A percentile compares a stretch with the other conserved stretches of the same genome.
Evolutionary conservation across 2,113 vertebrate species (phyloP).

Genomic region (Ochotona curzoniae): DNA sequence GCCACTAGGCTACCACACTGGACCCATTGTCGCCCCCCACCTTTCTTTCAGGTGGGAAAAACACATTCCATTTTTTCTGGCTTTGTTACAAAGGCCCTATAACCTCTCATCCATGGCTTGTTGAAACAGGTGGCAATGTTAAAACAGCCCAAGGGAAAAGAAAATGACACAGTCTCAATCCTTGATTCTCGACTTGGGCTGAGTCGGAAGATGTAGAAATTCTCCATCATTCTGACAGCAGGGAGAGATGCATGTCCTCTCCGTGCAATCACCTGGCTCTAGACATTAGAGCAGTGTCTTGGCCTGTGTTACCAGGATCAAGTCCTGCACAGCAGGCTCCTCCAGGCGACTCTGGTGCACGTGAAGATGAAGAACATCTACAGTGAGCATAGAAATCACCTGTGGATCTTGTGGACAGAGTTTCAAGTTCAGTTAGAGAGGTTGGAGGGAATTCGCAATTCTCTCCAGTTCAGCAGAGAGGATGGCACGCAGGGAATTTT

Average conservation of each 20-base stretch:
- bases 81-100: slow-evolving; percentile 44
- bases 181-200: neutral
- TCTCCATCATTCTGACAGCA: neutral
- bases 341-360: neutral
- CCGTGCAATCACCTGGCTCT: neutral
- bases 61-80: slow-evolving; percentile 76
- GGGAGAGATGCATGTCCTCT: neutral
- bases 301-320: neutral
- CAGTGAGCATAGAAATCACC: neutral
- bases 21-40: too few relatives aligned
- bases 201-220: neutral
- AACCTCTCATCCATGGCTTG: slow-evolving; percentile 53
- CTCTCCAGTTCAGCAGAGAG: neutral
- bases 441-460: neutral
- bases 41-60: slow-evolving; percentile 39
- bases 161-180: neutral
- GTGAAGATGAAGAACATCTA: neutral
- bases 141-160: slow-evolving; percentile 53
- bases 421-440: neutral
- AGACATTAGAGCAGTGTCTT: neutral
- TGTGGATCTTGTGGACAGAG: neutral
- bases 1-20: too few relatives aligned
- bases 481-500: neutral
- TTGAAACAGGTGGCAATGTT: slow-evolving; percentile 67
- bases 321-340: neutral